Conservation (phyloP, 2,888 invertebrate species). For the Hecatera dysodea region DNA sequence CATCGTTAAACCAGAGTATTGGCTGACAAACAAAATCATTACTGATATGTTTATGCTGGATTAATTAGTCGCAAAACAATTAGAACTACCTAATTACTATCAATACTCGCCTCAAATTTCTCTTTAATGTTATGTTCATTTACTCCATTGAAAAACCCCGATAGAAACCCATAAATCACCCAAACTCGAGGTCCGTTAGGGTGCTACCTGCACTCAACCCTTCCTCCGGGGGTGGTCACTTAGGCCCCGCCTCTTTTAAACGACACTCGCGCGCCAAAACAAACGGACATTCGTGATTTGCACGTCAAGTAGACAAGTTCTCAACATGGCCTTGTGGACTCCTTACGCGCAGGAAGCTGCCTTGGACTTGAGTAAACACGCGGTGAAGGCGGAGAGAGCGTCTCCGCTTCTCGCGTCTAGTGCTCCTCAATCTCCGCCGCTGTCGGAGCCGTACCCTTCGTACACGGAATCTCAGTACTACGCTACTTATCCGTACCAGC, state of each 20-base stretch:
- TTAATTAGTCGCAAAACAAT: not conserved
- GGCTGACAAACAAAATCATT: constrained; percentile 51
- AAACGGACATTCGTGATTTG: constrained; percentile 63
- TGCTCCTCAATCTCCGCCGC: constrained; percentile 53
- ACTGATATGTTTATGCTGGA: constrained; percentile 8
- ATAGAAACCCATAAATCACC: constrained; percentile 36
- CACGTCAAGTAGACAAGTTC: constrained; percentile 62
- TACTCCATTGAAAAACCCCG: constrained; percentile 27
- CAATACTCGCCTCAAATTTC: constrained; percentile 8
- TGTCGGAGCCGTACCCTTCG: constrained; percentile 57
- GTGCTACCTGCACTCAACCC: constrained; percentile 58
- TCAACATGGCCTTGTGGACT: constrained; percentile 83
- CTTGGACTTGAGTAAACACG: constrained; percentile 77
- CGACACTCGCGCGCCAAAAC: constrained; percentile 55
- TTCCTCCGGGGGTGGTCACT: constrained; percentile 65
- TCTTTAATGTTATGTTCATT: constrained; percentile 25
- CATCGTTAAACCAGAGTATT: too few relatives aligned
- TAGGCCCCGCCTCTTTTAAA: constrained; percentile 68
- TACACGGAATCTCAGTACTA: constrained; percentile 64
- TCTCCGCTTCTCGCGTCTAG: constrained; percentile 65
- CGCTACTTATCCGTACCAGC: constrained; percentile 69
- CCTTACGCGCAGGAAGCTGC: constrained; percentile 83
- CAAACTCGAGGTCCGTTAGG: constrained; percentile 51
- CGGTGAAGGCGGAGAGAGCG: constrained; percentile 70
- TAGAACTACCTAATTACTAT: constrained; percentile 15